Evolutionary conservation across 2,888 invertebrate genomes (phyloP), one percentile per base, ranked within the genome.

Genomic region (Bimastos eiseni): DNA sequence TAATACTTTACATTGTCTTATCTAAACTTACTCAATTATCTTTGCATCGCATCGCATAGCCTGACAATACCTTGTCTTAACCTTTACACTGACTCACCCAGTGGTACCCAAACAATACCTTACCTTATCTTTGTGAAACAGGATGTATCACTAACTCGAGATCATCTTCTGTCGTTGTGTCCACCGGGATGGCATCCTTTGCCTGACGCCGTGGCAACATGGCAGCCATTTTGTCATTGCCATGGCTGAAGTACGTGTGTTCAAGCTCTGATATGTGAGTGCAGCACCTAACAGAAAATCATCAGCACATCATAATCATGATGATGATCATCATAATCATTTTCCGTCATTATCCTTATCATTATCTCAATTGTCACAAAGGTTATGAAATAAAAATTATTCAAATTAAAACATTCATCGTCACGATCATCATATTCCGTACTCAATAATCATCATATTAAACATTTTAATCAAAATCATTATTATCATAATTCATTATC

Each of bases 201-300:
- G 86, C 86, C 86, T 86, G 86, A 36, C 86, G 30, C 86, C 86
- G 8, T 86, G 86, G 86, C 36, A 86, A 86, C 86, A 86, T 86
- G 36, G 86, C 24, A 8, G 86, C 24, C 86, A 86, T 34, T 86
- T 34, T 86, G 86, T 89, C 89, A 24, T 90, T 90, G 86, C 90
- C 90, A 2, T 86, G 86, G 38, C 98, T 98, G 93, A 98, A 98
- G 92, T 98, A 96, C 0, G 97, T 97, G 94, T 98, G 98, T 93
- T 99, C 99, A 93, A 98, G 95, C 93, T 97, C 97, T 11, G 98
- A 97, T 15, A 98, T 97, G 94, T 98, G 98, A 83, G 98, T 97
- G 93, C 98, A 98, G 36, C 98, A 98, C 92, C 96, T 96, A 90
- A 86, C 33, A 83, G 37, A 84, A 88, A 88, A 90, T 34, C 38